A percentile compares a stretch with the other conserved stretches of the same genome.
phyloP scores from a whole-genome alignment of 2,797 vertebrate genomes.

The Coregonus ussuriensis region DNA sequence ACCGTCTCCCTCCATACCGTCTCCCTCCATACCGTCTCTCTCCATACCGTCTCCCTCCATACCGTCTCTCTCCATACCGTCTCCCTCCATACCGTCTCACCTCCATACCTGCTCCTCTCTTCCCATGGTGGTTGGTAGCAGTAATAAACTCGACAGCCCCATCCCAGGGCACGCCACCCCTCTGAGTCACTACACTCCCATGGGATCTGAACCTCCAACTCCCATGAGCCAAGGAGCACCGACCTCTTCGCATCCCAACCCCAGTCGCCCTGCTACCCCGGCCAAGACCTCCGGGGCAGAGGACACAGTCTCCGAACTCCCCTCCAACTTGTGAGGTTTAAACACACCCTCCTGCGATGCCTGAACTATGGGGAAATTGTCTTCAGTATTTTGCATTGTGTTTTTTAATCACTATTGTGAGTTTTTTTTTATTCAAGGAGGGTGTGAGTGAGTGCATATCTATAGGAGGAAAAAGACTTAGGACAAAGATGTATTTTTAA shows the following conservation, averaged over 20 bases:
- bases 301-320: constrained; percentile 86
- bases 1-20: constrained; percentile 73
- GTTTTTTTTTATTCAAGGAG: constrained; percentile 49
- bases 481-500: constrained; percentile 46
- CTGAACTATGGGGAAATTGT: constrained; percentile 38
- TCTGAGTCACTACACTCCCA: constrained; percentile 82
- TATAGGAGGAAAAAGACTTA: constrained; percentile 45
- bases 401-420: constrained; percentile 33
- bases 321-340: constrained; percentile 90
- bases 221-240: constrained; percentile 63
- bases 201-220: constrained; percentile 80
- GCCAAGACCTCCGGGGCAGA: constrained; percentile 76
- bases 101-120: constrained; percentile 70
- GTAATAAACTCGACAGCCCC: constrained; percentile 77
- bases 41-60: constrained; percentile 70
- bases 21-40: constrained; percentile 69
- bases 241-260: constrained; percentile 44
- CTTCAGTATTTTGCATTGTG: constrained; percentile 29
- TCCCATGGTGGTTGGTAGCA: constrained; percentile 61
- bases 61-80: constrained; percentile 67
- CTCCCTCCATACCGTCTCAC: constrained; percentile 30
- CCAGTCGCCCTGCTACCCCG: constrained; percentile 61
- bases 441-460: constrained; percentile 53
- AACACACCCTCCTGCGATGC: constrained; percentile 66
- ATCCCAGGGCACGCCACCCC: constrained; percentile 80